phyloP scores from a whole-genome alignment of 1,140 invertebrate genomes.

The Akabosia matsudoensis region DNA sequence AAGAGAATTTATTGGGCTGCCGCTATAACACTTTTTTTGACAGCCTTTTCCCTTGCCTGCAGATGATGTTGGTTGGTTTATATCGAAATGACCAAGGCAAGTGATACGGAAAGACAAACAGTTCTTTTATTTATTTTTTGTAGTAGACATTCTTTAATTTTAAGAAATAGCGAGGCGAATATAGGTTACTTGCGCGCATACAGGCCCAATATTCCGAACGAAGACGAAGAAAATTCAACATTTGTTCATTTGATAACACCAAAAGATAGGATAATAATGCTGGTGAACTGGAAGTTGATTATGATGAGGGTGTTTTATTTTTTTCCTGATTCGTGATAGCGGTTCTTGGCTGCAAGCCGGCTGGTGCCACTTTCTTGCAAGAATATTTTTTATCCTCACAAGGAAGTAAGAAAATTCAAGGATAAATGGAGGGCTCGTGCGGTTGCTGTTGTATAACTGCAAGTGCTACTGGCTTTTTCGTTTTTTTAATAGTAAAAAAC shows the following conservation, averaged over 20 bases:
- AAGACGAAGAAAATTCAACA: background rate
- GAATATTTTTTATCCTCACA: background rate
- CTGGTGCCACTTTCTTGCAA: background rate
- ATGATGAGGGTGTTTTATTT: constrained; percentile 14
- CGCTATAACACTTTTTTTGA: too few relatives aligned
- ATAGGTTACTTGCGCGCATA: too few relatives aligned
- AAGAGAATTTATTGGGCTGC: too few relatives aligned
- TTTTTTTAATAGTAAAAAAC: background rate
- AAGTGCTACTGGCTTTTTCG: constrained; percentile 4
- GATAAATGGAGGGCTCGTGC: constrained; percentile 4
- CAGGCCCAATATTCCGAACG: too few relatives aligned
- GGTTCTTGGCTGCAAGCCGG: constrained; percentile 4
- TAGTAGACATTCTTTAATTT: too few relatives aligned
- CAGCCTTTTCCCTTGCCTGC: too few relatives aligned
- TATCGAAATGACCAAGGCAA: too few relatives aligned
- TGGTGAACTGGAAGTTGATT: background rate
- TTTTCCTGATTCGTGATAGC: background rate
- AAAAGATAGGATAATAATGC: background rate
- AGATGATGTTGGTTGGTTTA: too few relatives aligned
- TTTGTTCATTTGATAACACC: constrained; percentile 12
- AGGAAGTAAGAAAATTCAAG: background rate
- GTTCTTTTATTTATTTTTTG: too few relatives aligned
- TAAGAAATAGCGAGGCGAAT: too few relatives aligned
- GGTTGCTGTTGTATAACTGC: background rate
- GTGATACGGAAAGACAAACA: too few relatives aligned